A percentile compares a stretch with the other conserved stretches of the same genome.
Conservation (phyloP, 1,140 invertebrate genomes). For the Drosophila sp. region DNA sequence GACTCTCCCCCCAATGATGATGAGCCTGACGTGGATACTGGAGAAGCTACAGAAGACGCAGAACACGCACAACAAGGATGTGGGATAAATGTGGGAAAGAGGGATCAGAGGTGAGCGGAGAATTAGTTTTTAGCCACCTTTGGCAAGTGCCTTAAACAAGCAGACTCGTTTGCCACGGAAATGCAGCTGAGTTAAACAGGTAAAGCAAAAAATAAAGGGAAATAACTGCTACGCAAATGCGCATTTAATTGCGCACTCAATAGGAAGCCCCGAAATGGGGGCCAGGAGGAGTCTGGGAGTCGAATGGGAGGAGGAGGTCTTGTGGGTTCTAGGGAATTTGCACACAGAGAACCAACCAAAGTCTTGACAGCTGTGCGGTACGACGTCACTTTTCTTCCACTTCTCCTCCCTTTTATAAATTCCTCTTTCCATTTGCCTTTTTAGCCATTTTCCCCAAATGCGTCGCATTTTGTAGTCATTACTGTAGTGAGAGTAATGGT, state of each 20-base stretch:
- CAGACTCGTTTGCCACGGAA: slow-evolving; percentile 49
- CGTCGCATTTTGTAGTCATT: not conserved
- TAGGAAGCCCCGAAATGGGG: slow-evolving; percentile 15
- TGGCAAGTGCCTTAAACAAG: slow-evolving; percentile 37
- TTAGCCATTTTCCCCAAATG: slow-evolving; percentile 11
- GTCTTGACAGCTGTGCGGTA: slow-evolving; percentile 16
- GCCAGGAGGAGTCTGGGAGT: not conserved
- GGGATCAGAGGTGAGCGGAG: not conserved
- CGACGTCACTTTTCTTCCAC: slow-evolving; percentile 25
- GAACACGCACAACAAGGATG: no score
- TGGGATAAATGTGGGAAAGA: not conserved
- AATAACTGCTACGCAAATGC: slow-evolving; percentile 44
- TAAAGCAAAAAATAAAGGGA: slow-evolving; percentile 9
- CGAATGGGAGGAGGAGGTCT: not conserved
- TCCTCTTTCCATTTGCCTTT: not conserved
- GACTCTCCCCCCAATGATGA: not conserved
- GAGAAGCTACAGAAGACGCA: not conserved
- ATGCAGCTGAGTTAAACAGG: slow-evolving; percentile 29
- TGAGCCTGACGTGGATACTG: slow-evolving; percentile 5
- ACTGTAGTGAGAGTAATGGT: not conserved
- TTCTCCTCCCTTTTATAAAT: not conserved
- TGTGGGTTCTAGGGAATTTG: not conserved
- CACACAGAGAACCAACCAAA: slow-evolving; percentile 1
- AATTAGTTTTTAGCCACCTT: slow-evolving; percentile 17
- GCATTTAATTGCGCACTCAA: slow-evolving; percentile 53